These are phyloP conservation scores for Acronicta psi DNA, from an alignment of 2,888 invertebrate species.

Conservation along the genomic window DNA sequence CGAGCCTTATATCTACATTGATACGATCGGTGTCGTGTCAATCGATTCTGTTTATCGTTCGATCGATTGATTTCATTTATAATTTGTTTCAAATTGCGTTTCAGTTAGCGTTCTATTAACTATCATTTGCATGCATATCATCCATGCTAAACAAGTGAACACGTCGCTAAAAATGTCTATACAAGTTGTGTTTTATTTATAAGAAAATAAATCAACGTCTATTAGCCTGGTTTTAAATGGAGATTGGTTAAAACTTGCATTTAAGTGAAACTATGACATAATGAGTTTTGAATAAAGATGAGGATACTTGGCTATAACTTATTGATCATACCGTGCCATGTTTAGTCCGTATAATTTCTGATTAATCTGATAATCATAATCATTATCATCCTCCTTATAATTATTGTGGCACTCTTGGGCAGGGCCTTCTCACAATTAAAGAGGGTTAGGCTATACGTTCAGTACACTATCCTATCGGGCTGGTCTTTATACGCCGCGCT, in stretches of 20 bases:
- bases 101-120: conserved; percentile 43
- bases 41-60: conserved; percentile 44
- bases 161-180: conserved; percentile 34
- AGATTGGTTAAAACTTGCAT: conserved; percentile 28
- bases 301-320: conserved; percentile 1
- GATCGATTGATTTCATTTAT: conserved; percentile 50
- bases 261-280: conserved; percentile 38
- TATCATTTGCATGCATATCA: conserved; percentile 50
- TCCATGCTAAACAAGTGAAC: conserved; percentile 26
- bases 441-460: too few species aligned
- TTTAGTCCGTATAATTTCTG: too few species aligned
- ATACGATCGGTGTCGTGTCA: conserved; percentile 38
- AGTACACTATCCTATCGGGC: too few species aligned
- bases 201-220: conserved; percentile 40
- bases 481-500: too few species aligned
- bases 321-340: too few species aligned
- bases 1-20: conserved; percentile 3
- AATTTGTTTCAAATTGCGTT: conserved; percentile 49
- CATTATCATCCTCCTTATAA: too few species aligned
- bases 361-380: too few species aligned
- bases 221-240: conserved; percentile 30
- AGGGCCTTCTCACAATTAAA: too few species aligned
- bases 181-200: conserved; percentile 39
- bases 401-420: too few species aligned
- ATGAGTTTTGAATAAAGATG: conserved; percentile 44